A percentile compares a stretch with the other conserved stretches of the same genome.
These are phyloP conservation scores for Cromileptes altivelis DNA, from an alignment of 2,113 vertebrate genomes.

Conservation along the genomic window DNA sequence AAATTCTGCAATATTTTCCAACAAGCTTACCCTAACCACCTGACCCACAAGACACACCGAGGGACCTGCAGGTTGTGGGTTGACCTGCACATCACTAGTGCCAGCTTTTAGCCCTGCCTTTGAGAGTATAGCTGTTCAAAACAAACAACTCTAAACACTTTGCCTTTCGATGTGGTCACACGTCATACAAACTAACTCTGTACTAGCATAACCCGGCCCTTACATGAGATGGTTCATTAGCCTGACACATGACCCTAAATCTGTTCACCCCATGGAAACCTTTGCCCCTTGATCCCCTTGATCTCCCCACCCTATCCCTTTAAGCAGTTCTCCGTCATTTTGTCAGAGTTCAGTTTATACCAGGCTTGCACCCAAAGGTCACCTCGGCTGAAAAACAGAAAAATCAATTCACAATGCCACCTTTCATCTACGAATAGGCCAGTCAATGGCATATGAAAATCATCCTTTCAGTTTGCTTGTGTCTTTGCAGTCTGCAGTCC, in stretches of 20 bases:
- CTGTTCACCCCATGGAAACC: background rate
- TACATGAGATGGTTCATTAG: background rate
- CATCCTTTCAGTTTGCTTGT: slow-evolving; percentile 15
- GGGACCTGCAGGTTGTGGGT: too few relatives aligned
- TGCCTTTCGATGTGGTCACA: background rate
- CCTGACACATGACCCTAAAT: background rate
- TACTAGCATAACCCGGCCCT: background rate
- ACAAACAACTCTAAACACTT: background rate
- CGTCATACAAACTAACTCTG: background rate
- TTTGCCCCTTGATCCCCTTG: slow-evolving; percentile 26
- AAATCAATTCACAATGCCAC: slow-evolving; percentile 63
- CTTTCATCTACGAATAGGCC: slow-evolving; percentile 65
- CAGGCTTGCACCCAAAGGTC: slow-evolving; percentile 53
- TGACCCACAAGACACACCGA: too few relatives aligned
- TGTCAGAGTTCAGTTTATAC: slow-evolving; percentile 37
- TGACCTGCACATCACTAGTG: background rate
- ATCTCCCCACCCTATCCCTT: background rate
- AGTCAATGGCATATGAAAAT: slow-evolving; percentile 62
- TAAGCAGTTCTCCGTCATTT: slow-evolving; percentile 21
- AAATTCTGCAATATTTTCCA: too few relatives aligned
- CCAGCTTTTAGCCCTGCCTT: background rate
- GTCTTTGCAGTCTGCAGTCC: slow-evolving; percentile 24
- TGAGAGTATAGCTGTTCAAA: background rate
- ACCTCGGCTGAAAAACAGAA: slow-evolving; percentile 50
- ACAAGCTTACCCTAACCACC: too few relatives aligned